A percentile compares a stretch with the other conserved stretches of the same genome.
Conservation (phyloP, 2,797 vertebrate species). For the Sternotherus odoratus region DNA sequence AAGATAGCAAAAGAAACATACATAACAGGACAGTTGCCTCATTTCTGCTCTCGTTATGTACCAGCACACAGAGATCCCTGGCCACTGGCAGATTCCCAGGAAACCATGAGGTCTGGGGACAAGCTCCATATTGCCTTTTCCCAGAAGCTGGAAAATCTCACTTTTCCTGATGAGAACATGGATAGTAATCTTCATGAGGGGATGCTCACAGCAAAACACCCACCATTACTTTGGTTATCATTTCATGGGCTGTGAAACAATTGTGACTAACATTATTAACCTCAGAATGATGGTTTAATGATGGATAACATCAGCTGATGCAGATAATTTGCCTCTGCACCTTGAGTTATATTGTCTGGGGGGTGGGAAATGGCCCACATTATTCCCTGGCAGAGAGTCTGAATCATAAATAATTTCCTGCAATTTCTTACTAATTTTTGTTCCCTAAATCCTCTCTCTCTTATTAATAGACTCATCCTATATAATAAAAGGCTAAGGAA, state of each 20-base stretch:
- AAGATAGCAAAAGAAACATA: slow-evolving; percentile 18
- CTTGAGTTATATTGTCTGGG: neutral
- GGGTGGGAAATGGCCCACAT: neutral
- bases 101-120: slow-evolving; percentile 56
- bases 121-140: slow-evolving; percentile 53
- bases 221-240: slow-evolving; percentile 8
- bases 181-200: slow-evolving; percentile 65
- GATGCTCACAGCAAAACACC: slow-evolving; percentile 59
- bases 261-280: slow-evolving; percentile 22
- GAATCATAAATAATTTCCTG: neutral
- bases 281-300: neutral
- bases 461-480: neutral
- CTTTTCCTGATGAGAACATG: slow-evolving; percentile 60
- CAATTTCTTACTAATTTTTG: neutral
- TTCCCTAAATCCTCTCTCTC: neutral
- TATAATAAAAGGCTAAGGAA: no score
- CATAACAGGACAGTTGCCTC: slow-evolving; percentile 55
- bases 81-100: slow-evolving; percentile 45
- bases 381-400: neutral
- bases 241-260: slow-evolving; percentile 34
- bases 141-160: slow-evolving; percentile 66
- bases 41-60: slow-evolving; percentile 58
- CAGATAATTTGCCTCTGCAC: neutral
- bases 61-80: slow-evolving; percentile 60
- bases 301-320: neutral